A percentile compares a stretch with the other conserved stretches of the same genome.
phyloP scores from a whole-genome alignment of 2,888 invertebrate species.

The Dolomedes plantarius region DNA sequence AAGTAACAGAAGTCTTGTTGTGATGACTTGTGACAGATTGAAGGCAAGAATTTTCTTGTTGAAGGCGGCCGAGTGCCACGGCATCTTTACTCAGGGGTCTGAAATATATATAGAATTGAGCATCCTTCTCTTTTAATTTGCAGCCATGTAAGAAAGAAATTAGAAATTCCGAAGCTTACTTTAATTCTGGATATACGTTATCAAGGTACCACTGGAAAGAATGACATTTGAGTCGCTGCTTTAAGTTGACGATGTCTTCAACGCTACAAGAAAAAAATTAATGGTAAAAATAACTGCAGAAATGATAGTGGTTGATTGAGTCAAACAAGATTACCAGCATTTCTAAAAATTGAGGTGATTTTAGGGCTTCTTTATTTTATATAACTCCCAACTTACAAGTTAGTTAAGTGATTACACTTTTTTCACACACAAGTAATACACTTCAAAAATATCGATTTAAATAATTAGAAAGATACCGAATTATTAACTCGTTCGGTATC shows the following conservation, averaged over 20 bases:
- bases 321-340: too few relatives aligned
- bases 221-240: constrained; percentile 85
- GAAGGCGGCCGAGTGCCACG: constrained; percentile 83
- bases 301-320: too few relatives aligned
- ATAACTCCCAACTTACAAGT: too few relatives aligned
- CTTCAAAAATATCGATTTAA: too few relatives aligned
- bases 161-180: constrained; percentile 75
- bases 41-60: constrained; percentile 81
- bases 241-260: constrained; percentile 83
- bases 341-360: too few relatives aligned
- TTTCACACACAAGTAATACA: too few relatives aligned
- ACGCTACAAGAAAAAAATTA: constrained; percentile 80
- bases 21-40: constrained; percentile 10
- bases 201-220: constrained; percentile 91
- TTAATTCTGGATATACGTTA: constrained; percentile 88
- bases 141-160: background rate
- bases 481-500: too few relatives aligned
- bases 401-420: too few relatives aligned
- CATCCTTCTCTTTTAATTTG: background rate
- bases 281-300: too few relatives aligned
- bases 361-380: too few relatives aligned
- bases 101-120: constrained; percentile 19
- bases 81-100: constrained; percentile 80
- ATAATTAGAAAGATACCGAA: too few relatives aligned
- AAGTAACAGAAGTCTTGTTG: constrained; percentile 20